Base-by-base conservation (phyloP, 1,140 invertebrate species). In the Teleogryllus occipitalis region DNA sequence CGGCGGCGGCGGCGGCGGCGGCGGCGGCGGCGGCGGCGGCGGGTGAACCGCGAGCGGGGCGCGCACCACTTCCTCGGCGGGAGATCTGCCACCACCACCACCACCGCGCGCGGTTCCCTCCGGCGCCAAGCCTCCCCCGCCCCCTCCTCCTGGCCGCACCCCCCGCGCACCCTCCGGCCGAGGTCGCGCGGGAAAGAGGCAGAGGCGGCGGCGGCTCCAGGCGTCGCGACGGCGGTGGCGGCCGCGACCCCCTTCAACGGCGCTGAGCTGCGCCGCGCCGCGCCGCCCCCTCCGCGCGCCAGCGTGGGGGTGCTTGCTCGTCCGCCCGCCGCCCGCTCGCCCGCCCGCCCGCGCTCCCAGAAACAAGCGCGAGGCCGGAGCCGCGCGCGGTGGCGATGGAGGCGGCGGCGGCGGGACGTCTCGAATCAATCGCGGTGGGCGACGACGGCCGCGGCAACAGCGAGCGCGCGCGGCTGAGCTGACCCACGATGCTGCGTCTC, bases 381-480 rank as follows among this genome's bases (percentile, higher is more conserved):
- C 78, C 54, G 49, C 47, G 39, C 27, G 74, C 39, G 75, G 39
- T 78, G 72, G 75, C 65, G 72, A 54, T 76, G 49, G 75, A 72
- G 47, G 27, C 27, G 21, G 47, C 76, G 48, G 75, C 75, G 54
- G 79, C 75, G 79, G 27, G 54, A 76, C 76, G 27, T 48, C 47
- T 72, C 75, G 79, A 80, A 76, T 80, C 79, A 76, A 80, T 81
- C 76, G 74, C 77, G 75, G 79, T 7, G 54, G 18, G 54, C 54
- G 18, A 10, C 0, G 10, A 18, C 54, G 54, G 54, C 27, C 27
- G 27, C 27, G 27, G 27, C 27, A 39, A 39, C 27, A 39, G 27
- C 54, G 54, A 65, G 7, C 54, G 18, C 54, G 18, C 54, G 54
- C 54, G 54, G 54, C 27, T 39, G 27, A 39, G 27, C 27, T 39